Percentiles rank a stretch among this genome's conserved stretches.
Conservation (phyloP, 2,113 vertebrate genomes). For the Lasiurus cinereus region DNA sequence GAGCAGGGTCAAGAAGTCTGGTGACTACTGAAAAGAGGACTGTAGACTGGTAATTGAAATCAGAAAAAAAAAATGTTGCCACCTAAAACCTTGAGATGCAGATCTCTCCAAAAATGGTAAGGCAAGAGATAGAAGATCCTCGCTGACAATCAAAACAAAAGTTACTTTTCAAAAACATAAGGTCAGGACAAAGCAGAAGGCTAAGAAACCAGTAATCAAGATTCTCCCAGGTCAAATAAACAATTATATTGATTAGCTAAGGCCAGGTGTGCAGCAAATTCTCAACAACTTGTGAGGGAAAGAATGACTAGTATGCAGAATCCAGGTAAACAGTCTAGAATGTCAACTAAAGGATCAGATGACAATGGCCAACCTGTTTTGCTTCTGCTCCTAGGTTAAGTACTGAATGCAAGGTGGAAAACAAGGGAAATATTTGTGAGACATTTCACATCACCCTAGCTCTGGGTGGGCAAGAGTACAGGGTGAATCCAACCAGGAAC, state of each 20-base stretch:
- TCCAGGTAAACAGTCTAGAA: not conserved
- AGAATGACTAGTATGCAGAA: not conserved
- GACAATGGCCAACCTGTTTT: not conserved
- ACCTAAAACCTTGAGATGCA: not conserved
- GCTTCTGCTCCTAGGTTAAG: not conserved
- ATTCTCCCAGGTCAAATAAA: not conserved
- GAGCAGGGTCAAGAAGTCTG: not conserved
- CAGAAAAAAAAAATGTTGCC: not conserved
- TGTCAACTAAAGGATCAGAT: not conserved
- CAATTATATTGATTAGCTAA: not conserved
- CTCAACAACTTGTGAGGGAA: not conserved
- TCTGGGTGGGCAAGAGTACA: not conserved
- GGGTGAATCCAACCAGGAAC: not conserved
- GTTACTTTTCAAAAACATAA: not conserved
- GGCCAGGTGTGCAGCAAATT: not conserved
- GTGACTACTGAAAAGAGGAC: not conserved
- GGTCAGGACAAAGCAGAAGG: not conserved
- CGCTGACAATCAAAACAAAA: not conserved
- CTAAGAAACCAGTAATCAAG: slow-evolving; percentile 16
- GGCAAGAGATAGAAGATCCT: not conserved
- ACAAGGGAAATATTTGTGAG: not conserved
- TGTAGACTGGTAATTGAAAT: not conserved
- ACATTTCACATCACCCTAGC: not conserved
- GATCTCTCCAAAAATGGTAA: not conserved
- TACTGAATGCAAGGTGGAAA: not conserved